Conservation (phyloP, 2,888 invertebrate species). For the Rapana venosa region DNA sequence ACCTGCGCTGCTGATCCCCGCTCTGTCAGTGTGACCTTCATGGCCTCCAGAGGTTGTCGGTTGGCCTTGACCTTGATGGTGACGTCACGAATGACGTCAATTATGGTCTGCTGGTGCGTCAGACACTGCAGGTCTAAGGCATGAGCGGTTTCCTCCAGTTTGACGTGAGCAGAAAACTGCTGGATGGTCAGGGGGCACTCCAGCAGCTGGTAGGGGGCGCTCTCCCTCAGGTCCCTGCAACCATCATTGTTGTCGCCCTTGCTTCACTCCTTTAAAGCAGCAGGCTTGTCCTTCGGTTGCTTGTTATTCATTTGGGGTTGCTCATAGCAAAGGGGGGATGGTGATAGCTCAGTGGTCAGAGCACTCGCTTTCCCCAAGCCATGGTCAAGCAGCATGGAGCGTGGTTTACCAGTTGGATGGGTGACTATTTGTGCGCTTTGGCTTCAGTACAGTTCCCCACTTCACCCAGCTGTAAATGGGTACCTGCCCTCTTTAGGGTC, state of each 20-base stretch:
- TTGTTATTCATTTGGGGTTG: too few species aligned
- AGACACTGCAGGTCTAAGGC: not conserved
- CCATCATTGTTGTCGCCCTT: not conserved
- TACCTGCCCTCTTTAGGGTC: too few species aligned
- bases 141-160: not conserved
- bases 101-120: constrained; percentile 19
- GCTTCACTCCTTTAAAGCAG: too few species aligned
- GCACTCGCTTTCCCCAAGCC: too few species aligned
- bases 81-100: constrained; percentile 24
- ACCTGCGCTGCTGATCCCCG: not conserved
- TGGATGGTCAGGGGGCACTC: not conserved
- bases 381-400: too few species aligned
- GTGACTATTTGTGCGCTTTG: too few species aligned
- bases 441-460: too few species aligned
- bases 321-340: too few species aligned
- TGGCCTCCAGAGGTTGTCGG: not conserved
- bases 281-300: too few species aligned
- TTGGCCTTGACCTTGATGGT: constrained; percentile 33
- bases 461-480: too few species aligned
- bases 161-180: not conserved
- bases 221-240: not conserved
- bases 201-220: constrained; percentile 21
- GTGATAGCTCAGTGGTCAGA: too few species aligned
- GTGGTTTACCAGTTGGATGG: too few species aligned
- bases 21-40: not conserved